These are phyloP conservation scores for Drosophila formosana DNA, from an alignment of 2,888 invertebrate species.

Conservation along the genomic window DNA sequence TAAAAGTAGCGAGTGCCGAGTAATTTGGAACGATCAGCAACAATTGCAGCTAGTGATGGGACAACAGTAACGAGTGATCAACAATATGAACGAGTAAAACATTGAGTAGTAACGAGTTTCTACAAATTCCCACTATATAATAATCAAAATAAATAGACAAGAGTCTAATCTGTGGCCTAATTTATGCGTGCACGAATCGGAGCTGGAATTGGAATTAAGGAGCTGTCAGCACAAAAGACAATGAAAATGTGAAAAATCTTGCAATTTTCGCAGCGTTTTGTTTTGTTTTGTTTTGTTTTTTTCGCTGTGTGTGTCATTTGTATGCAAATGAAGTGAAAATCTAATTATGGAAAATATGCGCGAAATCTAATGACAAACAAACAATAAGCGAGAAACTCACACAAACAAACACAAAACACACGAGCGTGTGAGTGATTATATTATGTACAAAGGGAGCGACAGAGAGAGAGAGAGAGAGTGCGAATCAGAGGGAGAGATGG, in stretches of 20 bases:
- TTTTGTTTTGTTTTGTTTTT: slow-evolving; percentile 1
- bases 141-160: too few species aligned
- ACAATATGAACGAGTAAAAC: too few species aligned
- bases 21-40: not conserved
- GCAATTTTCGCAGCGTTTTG: slow-evolving; percentile 7
- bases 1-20: not conserved
- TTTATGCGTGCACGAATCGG: slow-evolving; percentile 26
- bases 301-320: slow-evolving; percentile 53
- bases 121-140: not conserved
- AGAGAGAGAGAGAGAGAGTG: slow-evolving; percentile 4
- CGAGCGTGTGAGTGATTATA: slow-evolving; percentile 65
- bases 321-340: slow-evolving; percentile 78
- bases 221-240: slow-evolving; percentile 16
- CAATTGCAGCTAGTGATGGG: too few species aligned
- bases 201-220: slow-evolving; percentile 18
- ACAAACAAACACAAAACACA: not conserved
- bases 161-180: slow-evolving; percentile 7
- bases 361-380: slow-evolving; percentile 69
- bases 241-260: slow-evolving; percentile 43
- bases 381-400: slow-evolving; percentile 48
- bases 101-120: not conserved
- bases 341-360: slow-evolving; percentile 72
- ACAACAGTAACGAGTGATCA: too few species aligned
- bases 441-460: slow-evolving; percentile 55
- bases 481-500: not conserved